Conservation (phyloP, 2,113 vertebrate genomes). For the Tragelaphus scriptus region DNA sequence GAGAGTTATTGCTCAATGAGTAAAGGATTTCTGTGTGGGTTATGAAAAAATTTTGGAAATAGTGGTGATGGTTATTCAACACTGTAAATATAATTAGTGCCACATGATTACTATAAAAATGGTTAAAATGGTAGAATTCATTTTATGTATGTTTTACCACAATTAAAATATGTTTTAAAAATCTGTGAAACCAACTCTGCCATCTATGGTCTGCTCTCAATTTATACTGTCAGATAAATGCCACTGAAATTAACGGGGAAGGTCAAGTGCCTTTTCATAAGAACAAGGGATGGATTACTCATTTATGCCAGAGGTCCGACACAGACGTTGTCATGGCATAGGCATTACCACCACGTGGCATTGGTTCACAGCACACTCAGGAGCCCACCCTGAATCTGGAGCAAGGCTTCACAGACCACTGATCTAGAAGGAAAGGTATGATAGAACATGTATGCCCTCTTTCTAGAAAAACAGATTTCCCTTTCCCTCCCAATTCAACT, state of each 20-base stretch:
- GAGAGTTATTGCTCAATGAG: neutral
- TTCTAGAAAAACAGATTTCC: conserved; percentile 31
- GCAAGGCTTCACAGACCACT: neutral
- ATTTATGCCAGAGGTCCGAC: neutral
- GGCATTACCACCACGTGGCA: neutral
- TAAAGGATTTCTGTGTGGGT: neutral
- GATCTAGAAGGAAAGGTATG: conserved; percentile 5
- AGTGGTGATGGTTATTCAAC: neutral
- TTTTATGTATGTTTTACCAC: neutral
- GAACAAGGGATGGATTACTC: neutral
- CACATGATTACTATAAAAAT: neutral
- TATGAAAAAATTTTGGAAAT: neutral
- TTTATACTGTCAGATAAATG: neutral
- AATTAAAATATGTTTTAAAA: neutral
- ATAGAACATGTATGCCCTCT: neutral
- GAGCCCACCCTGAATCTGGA: neutral
- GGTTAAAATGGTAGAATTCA: neutral
- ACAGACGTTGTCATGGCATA: neutral
- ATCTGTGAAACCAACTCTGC: neutral
- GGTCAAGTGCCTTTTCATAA: neutral
- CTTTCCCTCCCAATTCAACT: conserved; percentile 55
- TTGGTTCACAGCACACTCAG: neutral
- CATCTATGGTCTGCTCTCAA: neutral
- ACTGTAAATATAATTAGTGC: neutral
- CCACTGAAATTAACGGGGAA: neutral